Evolutionary conservation across 2,888 invertebrate species (phyloP), one percentile per base, ranked within the genome.

Genomic region (Hydrotaea cyrtoneurina): DNA sequence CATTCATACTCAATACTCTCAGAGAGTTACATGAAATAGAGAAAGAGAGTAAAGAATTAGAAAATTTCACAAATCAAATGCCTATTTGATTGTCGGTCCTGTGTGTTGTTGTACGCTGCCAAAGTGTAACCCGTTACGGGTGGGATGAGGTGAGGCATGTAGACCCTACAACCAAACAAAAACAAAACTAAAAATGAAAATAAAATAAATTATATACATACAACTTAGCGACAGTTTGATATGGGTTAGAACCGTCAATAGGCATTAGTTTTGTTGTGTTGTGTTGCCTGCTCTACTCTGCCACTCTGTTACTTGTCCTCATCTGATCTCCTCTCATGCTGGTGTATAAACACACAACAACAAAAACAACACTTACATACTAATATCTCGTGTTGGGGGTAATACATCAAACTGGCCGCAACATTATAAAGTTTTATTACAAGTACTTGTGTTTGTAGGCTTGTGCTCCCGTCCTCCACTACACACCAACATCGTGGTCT

Each of bases 361-460:
- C 21, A 31, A 31, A 7, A 55, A 31, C 17, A 57, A 0, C 21
- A 39, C 10, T 8, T 15, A 21, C 23, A 26, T 50, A 13, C 50
- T 26, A 3, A 23, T 50, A 50, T 53, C 15, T 55, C 11, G 46
- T 43, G 17, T 21, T 88, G 88, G 88, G 88, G 74, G 89, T 89
- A 90, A 90, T 90, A 90, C 90, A 90, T 91, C 91, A 89, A 90
- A 91, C 90, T 91, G 90, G 90, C 91, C 90, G 89, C 90, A 91
- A 90, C 89, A 89, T 89, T 88, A 89, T 76, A 80, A 43, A 59
- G 50, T 59, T 39, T 64, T 55, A 43, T 69, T 75, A 75, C 39
- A 73, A 59, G 55, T 43, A 66, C 73, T 66, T 10, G 11, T 36
- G 59, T 13, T 2, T 31, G 7, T 31, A 7, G 2, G 2, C 31